Conservation (phyloP, 2,113 vertebrate species). For the Peucedramus taeniatus region DNA sequence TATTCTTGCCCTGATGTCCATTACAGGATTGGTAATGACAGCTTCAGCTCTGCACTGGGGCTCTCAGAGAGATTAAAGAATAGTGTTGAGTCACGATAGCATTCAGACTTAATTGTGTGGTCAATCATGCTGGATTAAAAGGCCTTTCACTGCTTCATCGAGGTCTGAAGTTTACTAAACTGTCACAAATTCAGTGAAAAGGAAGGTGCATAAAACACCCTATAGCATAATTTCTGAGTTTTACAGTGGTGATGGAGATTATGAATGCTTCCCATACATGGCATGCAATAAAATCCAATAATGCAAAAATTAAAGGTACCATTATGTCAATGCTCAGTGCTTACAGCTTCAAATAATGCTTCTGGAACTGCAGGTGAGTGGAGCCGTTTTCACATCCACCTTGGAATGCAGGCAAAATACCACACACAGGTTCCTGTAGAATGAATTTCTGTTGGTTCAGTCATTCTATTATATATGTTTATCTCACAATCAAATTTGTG, state of each 20-base stretch:
- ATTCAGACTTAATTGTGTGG: constrained; percentile 50
- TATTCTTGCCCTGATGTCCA: constrained; percentile 35
- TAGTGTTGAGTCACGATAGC: constrained; percentile 1
- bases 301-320: background rate
- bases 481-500: background rate
- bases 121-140: background rate
- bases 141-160: background rate
- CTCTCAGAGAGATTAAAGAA: constrained; percentile 50
- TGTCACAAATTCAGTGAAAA: background rate
- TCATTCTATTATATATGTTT: background rate
- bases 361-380: background rate
- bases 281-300: background rate
- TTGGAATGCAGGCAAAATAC: background rate
- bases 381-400: background rate
- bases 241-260: background rate
- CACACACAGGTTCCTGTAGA: background rate
- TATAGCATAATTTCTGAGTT: background rate
- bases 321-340: background rate
- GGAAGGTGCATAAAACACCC: background rate
- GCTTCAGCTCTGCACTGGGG: constrained; percentile 9
- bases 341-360: background rate
- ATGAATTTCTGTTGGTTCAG: background rate
- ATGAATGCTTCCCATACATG: background rate
- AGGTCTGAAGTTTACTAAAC: background rate
- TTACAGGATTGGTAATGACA: constrained; percentile 55